Evolutionary conservation across 2,888 invertebrate species (phyloP).

Genomic region (Eudemis profundana): DNA sequence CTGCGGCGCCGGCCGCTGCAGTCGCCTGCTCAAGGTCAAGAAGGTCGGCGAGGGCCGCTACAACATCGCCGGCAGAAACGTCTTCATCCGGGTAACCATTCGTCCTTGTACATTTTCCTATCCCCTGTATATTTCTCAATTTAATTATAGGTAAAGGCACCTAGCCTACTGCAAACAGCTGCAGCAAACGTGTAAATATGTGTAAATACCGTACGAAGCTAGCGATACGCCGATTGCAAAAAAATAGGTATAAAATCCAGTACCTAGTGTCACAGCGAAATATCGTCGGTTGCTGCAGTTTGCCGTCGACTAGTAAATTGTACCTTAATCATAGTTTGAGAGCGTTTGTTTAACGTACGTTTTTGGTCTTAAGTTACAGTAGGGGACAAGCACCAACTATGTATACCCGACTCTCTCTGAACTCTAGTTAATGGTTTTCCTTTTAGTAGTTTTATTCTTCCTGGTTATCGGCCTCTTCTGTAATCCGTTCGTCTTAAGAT

Average conservation of each 20-base stretch:
- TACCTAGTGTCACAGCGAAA: too few species aligned
- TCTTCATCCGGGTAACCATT: constrained; percentile 91
- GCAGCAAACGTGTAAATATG: too few species aligned
- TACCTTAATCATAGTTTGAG: too few species aligned
- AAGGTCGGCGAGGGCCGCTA: constrained; percentile 95
- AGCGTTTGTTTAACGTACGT: too few species aligned
- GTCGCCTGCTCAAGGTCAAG: constrained; percentile 89
- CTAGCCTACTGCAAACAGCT: too few species aligned
- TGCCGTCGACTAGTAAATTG: too few species aligned
- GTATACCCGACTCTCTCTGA: background rate
- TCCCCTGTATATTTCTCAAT: background rate
- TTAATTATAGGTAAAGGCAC: background rate
- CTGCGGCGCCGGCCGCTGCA: constrained; percentile 89
- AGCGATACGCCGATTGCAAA: too few species aligned
- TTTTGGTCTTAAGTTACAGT: background rate
- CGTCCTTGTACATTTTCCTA: background rate
- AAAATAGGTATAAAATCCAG: too few species aligned
- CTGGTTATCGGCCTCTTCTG: constrained; percentile 2
- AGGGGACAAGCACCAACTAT: background rate
- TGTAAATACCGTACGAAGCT: too few species aligned
- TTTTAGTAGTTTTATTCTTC: background rate
- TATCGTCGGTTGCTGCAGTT: too few species aligned
- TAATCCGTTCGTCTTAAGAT: background rate
- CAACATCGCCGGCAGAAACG: constrained; percentile 93
- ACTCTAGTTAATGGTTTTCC: background rate